phyloP scores from a whole-genome alignment of 1,140 invertebrate species.

The Ptiloglossa arizonensis region DNA sequence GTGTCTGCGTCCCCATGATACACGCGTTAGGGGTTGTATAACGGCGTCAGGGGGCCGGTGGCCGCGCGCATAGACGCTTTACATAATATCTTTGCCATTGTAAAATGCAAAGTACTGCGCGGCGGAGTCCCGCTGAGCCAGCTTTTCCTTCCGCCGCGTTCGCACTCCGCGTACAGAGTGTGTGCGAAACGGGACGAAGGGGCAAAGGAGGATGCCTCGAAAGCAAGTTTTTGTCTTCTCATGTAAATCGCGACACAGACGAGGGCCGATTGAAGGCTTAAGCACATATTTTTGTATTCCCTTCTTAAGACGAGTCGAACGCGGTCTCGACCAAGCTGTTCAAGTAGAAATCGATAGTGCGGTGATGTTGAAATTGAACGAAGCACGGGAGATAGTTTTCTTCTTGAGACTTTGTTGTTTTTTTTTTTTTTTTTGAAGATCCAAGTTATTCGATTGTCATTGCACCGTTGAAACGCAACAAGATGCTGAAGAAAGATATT shows the following conservation, averaged over 20 bases:
- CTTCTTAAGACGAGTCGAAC: constrained; percentile 25
- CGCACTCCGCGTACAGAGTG: constrained; percentile 41
- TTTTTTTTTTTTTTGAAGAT: no score
- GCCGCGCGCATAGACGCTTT: constrained; percentile 67
- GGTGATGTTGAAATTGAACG: neutral
- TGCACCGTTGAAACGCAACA: no score
- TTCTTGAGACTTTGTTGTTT: no score
- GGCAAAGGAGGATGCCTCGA: constrained; percentile 48
- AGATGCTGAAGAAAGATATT: no score
- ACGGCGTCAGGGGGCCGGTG: neutral
- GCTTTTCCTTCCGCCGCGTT: constrained; percentile 69
- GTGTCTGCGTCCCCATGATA: neutral
- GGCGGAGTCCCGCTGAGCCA: constrained; percentile 68
- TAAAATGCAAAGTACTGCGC: constrained; percentile 77
- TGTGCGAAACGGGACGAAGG: neutral
- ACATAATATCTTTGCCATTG: constrained; percentile 79
- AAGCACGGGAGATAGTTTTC: neutral
- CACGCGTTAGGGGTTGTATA: neutral
- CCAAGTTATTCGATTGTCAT: no score
- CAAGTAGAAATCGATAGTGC: constrained; percentile 41
- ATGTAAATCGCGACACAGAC: constrained; percentile 70
- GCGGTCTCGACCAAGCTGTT: neutral
- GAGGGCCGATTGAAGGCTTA: constrained; percentile 64
- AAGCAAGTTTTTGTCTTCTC: constrained; percentile 72
- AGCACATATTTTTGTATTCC: constrained; percentile 69